Base-by-base conservation (phyloP, 1,140 invertebrate species). In the Melipona quadrifasciata region DNA sequence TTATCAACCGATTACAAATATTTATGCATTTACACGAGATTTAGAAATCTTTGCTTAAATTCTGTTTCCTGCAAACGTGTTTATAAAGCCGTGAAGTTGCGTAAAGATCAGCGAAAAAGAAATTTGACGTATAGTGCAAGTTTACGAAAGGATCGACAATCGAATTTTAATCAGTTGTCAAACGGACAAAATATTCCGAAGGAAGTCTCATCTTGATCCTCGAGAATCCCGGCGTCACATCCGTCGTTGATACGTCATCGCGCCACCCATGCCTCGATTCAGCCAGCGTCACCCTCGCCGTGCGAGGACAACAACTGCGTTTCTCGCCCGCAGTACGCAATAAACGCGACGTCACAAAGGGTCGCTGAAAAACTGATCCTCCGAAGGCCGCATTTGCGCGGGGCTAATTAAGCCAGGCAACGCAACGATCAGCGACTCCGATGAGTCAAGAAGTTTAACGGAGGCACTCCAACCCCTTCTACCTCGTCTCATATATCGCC, bases 361-460 rank as follows among this genome's bases (percentile, higher is more conserved):
- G 53, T 16, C n/a, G 34, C 81, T 70, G 67, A 67, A 70, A 70
- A 83, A 53, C 64, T 16, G 65, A 83, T 70, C 74, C 73, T 47
- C 14, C 51, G 74, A 34, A 58, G 47, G 53, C 65, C 53, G 53
- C 65, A 31, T 47, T 31, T 53, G 58, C 55, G 16, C 57, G 21
- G 81, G 65, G 39, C 81, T 83, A 83, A 83, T 83, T 83, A 83
- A 83, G 74, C 64, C 64, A 55, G 73, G 65, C 72, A 61, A 70
- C 39, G 73, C 74, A 53, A 78, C 81, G 81, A 83, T 78, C 81
- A 78, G 79, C 80, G 71, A 76, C 53, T 53, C 57, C 65, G 74
- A 83, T 77, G 81, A 83, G 74, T 83, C 75, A 78, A 83, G 81
- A 83, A 83, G 81, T 70, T 83, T 83, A 83, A 83, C 81, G 72